Conservation (phyloP, 2,113 vertebrate genomes). For the Passer montanus region DNA sequence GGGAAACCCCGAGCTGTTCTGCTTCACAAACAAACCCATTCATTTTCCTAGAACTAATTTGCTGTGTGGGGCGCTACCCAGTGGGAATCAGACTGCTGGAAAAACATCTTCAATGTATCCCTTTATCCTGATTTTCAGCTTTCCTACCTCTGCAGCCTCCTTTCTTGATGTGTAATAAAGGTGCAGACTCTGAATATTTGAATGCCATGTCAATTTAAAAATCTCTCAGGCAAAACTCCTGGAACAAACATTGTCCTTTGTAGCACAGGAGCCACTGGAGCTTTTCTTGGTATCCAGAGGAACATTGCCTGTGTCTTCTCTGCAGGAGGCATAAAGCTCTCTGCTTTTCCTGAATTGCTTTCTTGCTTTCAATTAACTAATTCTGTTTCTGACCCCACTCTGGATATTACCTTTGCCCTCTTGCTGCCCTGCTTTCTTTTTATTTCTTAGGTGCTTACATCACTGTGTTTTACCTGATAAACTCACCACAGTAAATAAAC, state of each 20-base stretch:
- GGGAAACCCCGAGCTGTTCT: background rate
- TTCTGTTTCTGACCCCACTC: background rate
- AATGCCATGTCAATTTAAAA: background rate
- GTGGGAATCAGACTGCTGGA: conserved; percentile 12
- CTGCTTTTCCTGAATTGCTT: background rate
- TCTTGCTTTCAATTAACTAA: background rate
- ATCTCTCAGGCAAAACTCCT: background rate
- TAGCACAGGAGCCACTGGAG: background rate
- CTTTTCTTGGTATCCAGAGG: background rate
- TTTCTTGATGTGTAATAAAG: background rate
- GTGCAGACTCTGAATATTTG: background rate
- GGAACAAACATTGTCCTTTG: background rate
- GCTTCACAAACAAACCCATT: conserved; percentile 25
- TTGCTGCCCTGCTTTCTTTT: background rate
- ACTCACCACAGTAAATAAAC: conserved; percentile 8
- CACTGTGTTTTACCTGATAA: background rate
- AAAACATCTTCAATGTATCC: background rate
- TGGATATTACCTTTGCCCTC: background rate
- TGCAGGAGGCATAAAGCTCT: background rate
- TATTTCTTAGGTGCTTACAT: background rate
- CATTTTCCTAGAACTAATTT: conserved; percentile 1
- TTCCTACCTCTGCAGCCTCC: background rate
- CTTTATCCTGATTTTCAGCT: background rate
- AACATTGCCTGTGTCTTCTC: background rate
- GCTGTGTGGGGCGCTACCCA: background rate